Evolutionary conservation across 2,797 vertebrate species (phyloP).

Genomic region (Eupleurogrammus muticus): DNA sequence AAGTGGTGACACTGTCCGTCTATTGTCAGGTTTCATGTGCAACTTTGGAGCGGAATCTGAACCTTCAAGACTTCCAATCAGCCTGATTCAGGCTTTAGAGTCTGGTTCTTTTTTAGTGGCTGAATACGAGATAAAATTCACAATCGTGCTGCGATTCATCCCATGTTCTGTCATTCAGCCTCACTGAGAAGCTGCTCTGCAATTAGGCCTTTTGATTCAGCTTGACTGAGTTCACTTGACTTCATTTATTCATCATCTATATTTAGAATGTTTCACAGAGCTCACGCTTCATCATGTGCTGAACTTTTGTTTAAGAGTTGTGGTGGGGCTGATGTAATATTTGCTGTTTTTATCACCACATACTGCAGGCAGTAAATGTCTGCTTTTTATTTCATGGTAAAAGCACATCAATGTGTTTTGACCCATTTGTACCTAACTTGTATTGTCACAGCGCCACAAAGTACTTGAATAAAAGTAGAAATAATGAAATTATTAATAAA

Average conservation of each 20-base stretch:
- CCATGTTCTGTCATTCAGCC: neutral
- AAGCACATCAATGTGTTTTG: neutral
- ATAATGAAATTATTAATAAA: too few species aligned
- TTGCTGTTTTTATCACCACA: too few species aligned
- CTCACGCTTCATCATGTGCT: neutral
- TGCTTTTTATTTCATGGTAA: too few species aligned
- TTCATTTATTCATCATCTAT: neutral
- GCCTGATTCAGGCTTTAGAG: neutral
- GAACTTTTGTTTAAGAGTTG: neutral
- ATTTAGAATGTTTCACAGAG: neutral
- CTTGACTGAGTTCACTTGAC: neutral
- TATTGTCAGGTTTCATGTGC: constrained; percentile 37
- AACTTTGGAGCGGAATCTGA: neutral
- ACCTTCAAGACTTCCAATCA: neutral
- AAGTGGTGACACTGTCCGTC: constrained; percentile 18
- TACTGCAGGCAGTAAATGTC: too few species aligned
- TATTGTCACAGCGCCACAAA: neutral
- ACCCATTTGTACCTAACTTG: neutral
- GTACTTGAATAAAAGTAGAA: too few species aligned
- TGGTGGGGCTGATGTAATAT: too few species aligned
- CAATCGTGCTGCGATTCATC: neutral
- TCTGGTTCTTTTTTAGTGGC: neutral
- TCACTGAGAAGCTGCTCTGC: neutral
- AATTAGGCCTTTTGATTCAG: neutral
- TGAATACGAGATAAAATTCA: neutral